Percentiles rank a stretch among this genome's conserved stretches.
Conservation (phyloP, 2,888 invertebrate genomes). For the Drosophila hawaiiensis region DNA sequence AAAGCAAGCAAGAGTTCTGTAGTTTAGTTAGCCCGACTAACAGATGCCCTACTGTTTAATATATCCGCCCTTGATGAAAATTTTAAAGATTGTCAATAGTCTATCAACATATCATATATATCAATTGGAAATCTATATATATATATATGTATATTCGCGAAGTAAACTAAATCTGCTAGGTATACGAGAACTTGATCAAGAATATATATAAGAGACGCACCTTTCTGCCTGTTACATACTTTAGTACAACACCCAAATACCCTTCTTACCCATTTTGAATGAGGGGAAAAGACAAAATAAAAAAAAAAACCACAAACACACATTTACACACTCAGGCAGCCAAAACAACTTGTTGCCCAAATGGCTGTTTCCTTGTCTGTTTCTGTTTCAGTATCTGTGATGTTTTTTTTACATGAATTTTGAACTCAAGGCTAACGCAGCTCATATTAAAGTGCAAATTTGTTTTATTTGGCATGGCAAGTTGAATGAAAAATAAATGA, state of each 20-base stretch:
- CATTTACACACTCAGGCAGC: conserved; percentile 1
- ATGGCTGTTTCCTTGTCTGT: conserved; percentile 18
- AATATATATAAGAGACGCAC: background rate
- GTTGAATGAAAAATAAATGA: conserved; percentile 73
- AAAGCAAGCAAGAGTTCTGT: background rate
- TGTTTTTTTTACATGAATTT: conserved; percentile 24
- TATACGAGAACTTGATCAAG: background rate
- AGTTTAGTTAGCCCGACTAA: background rate
- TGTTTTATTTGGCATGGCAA: conserved; percentile 69
- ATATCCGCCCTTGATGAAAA: background rate
- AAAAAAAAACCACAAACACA: conserved; percentile 28
- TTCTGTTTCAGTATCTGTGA: conserved; percentile 1
- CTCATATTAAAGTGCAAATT: conserved; percentile 77
- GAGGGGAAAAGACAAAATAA: background rate
- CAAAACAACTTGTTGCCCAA: conserved; percentile 66
- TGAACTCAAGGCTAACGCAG: conserved; percentile 61
- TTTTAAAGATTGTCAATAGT: background rate
- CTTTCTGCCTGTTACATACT: background rate
- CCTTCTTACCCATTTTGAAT: background rate
- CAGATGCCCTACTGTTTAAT: background rate
- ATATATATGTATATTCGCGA: background rate
- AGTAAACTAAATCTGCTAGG: background rate
- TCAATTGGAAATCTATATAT: background rate
- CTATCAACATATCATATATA: background rate
- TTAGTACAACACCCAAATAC: background rate